phyloP scores from a whole-genome alignment of 2,888 invertebrate species.

The Xestia ashworthii region DNA sequence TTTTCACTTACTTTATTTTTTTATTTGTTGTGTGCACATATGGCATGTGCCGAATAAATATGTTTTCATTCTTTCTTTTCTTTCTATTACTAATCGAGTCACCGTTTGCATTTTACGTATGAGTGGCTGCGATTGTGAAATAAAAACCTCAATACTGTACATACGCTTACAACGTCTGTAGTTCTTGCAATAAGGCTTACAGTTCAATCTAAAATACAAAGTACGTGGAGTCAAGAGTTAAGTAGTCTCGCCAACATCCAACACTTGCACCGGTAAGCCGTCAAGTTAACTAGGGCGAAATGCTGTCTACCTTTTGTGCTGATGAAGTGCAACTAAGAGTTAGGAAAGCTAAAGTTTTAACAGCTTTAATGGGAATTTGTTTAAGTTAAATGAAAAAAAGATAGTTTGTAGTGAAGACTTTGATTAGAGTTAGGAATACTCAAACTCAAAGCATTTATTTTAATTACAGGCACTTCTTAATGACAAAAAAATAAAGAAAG shows the following conservation, averaged over 20 bases:
- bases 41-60: no score
- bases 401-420: neutral
- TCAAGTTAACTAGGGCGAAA: slow-evolving; percentile 54
- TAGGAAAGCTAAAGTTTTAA: slow-evolving; percentile 49
- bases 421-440: neutral
- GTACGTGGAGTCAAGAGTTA: slow-evolving; percentile 33
- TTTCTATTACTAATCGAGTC: slow-evolving; percentile 20
- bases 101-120: no score
- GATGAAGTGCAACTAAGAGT: slow-evolving; percentile 58
- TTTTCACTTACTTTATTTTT: no score
- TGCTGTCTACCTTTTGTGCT: slow-evolving; percentile 52
- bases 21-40: no score
- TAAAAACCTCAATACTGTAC: neutral
- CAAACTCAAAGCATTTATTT: no score
- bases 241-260: slow-evolving; percentile 41
- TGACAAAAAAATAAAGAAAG: no score
- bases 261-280: slow-evolving; percentile 48
- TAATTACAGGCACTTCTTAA: no score
- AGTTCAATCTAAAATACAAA: slow-evolving; percentile 45
- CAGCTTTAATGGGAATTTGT: slow-evolving; percentile 52
- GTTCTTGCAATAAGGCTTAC: slow-evolving; percentile 1
- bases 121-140: neutral
- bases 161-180: neutral
- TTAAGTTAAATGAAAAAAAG: slow-evolving; percentile 32
- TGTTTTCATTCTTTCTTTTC: no score